These are phyloP conservation scores for Metalampra italica DNA, from an alignment of 2,888 invertebrate species.

Conservation along the genomic window DNA sequence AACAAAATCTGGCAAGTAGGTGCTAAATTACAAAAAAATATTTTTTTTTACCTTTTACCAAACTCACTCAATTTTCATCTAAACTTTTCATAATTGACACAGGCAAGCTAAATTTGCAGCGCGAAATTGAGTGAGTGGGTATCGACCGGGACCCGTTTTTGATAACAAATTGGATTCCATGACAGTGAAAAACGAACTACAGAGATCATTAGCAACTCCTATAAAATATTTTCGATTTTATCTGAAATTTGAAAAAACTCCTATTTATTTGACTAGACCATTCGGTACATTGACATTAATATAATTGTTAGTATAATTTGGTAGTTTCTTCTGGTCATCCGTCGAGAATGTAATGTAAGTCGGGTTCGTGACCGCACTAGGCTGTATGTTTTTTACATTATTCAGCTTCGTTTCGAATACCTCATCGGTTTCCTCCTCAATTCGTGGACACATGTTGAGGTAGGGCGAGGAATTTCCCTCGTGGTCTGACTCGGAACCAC, in stretches of 20 bases:
- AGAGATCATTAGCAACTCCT: conserved; percentile 7
- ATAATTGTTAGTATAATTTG: conserved; percentile 52
- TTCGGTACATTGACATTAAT: conserved; percentile 59
- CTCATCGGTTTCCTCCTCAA: conserved; percentile 63
- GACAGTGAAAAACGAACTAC: background rate
- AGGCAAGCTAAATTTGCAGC: background rate
- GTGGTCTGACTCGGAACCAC: conserved; percentile 65
- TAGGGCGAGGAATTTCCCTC: conserved; percentile 52
- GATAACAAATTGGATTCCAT: conserved; percentile 3
- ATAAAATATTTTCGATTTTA: background rate
- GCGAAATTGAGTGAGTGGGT: background rate
- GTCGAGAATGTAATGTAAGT: conserved; percentile 60
- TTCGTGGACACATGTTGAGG: conserved; percentile 52
- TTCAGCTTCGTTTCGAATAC: conserved; percentile 55
- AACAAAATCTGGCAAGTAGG: background rate
- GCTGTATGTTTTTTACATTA: conserved; percentile 51
- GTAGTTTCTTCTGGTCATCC: conserved; percentile 58
- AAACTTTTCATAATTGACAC: background rate
- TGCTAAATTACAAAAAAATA: background rate
- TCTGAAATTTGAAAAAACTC: background rate
- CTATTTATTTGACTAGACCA: conserved; percentile 68
- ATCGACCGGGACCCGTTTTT: background rate
- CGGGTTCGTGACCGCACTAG: conserved; percentile 58
- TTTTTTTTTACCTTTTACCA: background rate
- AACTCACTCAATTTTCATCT: background rate